phyloP scores from a whole-genome alignment of 2,888 invertebrate genomes.

The Pseudoips prasinana region DNA sequence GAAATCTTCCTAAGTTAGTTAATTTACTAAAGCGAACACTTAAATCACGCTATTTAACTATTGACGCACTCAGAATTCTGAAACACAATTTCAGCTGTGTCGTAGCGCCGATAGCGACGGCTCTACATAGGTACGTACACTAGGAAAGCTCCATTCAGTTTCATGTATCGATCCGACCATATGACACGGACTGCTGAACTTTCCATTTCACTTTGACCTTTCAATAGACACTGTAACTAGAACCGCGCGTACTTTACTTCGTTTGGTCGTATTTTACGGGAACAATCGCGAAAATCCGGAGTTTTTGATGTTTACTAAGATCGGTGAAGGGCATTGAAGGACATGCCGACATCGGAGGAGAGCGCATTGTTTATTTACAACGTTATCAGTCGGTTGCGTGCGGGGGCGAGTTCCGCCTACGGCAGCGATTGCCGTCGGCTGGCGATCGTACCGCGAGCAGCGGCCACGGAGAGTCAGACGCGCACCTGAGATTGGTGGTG shows the following conservation, averaged over 20 bases:
- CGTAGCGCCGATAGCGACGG: not conserved
- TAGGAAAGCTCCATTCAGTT: conserved; percentile 60
- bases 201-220: conserved; percentile 66
- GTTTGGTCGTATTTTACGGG: conserved; percentile 12
- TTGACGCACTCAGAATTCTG: conserved; percentile 17
- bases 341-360: conserved; percentile 28
- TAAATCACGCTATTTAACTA: conserved; percentile 10
- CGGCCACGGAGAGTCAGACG: conserved; percentile 34
- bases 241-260: conserved; percentile 28
- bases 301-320: conserved; percentile 14
- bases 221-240: conserved; percentile 43
- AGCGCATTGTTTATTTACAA: conserved; percentile 72
- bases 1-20: conserved; percentile 10
- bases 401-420: conserved; percentile 58
- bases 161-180: conserved; percentile 64
- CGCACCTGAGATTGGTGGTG: conserved; percentile 97
- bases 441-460: conserved; percentile 2
- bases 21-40: conserved; percentile 24
- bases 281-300: conserved; percentile 15
- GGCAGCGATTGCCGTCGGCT: conserved; percentile 13
- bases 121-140: conserved; percentile 29
- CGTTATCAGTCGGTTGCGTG: conserved; percentile 56
- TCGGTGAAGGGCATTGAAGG: conserved; percentile 40
- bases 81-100: conserved; percentile 6
- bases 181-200: conserved; percentile 60